phyloP scores from a whole-genome alignment of 2,797 vertebrate species.

The Capromys pilorides region DNA sequence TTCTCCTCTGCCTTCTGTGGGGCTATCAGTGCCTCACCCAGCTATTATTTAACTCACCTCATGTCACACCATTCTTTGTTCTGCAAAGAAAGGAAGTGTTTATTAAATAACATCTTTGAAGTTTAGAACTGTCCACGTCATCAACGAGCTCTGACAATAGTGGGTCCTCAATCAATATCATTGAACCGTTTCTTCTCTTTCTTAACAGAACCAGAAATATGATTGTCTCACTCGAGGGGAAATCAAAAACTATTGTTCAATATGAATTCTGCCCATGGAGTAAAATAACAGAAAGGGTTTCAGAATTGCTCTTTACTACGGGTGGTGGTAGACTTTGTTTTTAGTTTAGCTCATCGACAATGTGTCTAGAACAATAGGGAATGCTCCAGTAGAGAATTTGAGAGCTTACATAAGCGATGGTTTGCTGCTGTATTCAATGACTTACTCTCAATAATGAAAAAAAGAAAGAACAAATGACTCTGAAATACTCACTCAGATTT shows the following conservation, averaged over 20 bases:
- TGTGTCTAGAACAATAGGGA: slow-evolving; percentile 24
- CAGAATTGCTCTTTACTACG: slow-evolving; percentile 35
- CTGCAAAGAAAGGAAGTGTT: not conserved
- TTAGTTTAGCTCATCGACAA: slow-evolving; percentile 44
- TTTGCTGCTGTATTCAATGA: not conserved
- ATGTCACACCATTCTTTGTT: not conserved
- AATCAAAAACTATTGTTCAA: slow-evolving; percentile 39
- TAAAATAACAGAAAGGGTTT: slow-evolving; percentile 41
- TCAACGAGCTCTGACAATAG: not conserved
- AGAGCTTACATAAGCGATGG: not conserved
- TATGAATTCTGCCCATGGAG: slow-evolving; percentile 31
- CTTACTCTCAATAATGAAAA: slow-evolving; percentile 24
- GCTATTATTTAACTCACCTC: not conserved
- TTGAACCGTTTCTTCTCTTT: not conserved
- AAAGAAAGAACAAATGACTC: slow-evolving; percentile 7
- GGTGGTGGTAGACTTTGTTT: not conserved
- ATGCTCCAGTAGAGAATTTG: not conserved
- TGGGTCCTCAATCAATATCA: not conserved
- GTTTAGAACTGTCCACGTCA: not conserved
- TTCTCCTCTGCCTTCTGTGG: not conserved
- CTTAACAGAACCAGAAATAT: not conserved
- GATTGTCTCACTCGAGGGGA: not conserved
- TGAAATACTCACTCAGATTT: slow-evolving; percentile 25
- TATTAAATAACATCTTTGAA: not conserved
- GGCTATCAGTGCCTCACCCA: not conserved